Base-by-base conservation (phyloP, 2,797 vertebrate genomes). In the Melanotaenia nigrans region DNA sequence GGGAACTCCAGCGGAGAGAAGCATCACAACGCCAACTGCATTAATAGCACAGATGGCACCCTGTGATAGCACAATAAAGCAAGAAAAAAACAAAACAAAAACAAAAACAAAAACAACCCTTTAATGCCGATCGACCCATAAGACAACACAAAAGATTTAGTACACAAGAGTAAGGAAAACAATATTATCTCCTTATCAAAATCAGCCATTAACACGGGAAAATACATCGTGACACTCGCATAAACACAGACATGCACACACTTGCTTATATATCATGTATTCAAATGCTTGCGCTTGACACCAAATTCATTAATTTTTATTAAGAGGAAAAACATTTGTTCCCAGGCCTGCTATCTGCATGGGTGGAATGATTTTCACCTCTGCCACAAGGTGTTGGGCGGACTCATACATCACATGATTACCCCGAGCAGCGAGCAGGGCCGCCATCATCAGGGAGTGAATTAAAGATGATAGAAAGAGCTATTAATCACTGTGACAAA, bases 401-500 rank as follows among this genome's bases (percentile, higher is more conserved):
- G 92, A 95, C 96, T 97, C 97, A 99, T 99, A 99, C 94, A 99
- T 99, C 98, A 99, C 96, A 79, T 95, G 96, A 97, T 99, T 99
- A 99, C 97, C 96, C 93, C 93, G 95, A 96, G 96, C 97, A 94
- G 95, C 95, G 89, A 96, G 95, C 96, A 95, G 95, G 95, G 86
- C 96, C 95, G 95, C 95, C 96, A 96, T 99, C 97, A 99, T 99
- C 98, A 99, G 97, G 96, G 96, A 98, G 96, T 98, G 97, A 99
- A 99, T 99, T 99, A 99, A 98, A 99, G 96, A 99, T 97, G 97
- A 99, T 98, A 97, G 97, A 98, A 97, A 94, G 96, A 95, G 96
- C 97, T 98, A 99, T 99, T 99, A 98, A 99, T 99, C 97, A 99
- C 97, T 94, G 93, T 98, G 97, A 99, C 98, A 99, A 98, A 98